Evolutionary conservation across 2,888 invertebrate species (phyloP), one percentile per base, ranked within the genome.

Genomic region (Nymphalis urticae): DNA sequence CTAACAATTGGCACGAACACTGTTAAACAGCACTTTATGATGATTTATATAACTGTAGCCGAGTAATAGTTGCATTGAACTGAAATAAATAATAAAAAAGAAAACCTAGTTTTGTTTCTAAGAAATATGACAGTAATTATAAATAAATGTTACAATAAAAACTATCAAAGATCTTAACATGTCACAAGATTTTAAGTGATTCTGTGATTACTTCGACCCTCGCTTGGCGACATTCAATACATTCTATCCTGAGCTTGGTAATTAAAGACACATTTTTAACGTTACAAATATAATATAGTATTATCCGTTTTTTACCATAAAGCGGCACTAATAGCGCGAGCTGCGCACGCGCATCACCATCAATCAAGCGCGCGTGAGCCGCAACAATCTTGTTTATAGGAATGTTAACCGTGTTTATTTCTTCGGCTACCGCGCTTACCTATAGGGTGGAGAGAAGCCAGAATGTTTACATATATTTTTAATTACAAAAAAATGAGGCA

Each of bases 301-400:
- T 80, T 78, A 81, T 82, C 79, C 77, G 81, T 81, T 84, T 85
- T 83, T 82, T 82, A 78, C 85, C 85, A 82, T 85, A 87, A 85
- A 84, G 79, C 85, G 85, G 83, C 84, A 84, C 87, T 90, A 90
- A 88, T 89, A 86, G 89, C 78, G 75, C 79, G 77, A 80, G 80
- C 78, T 66, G 77, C 79, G 81, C 78, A 82, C 69, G 78, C 82
- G 82, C 86, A 83, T 84, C 83, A 78, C 81, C 86, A 89, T 90
- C 85, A 83, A 87, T 91, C 90, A 82, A 77, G 73, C 75, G 79
- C 69, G 81, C 71, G 74, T 77, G 82, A 80, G 82, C 82, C 81
- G 82, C 83, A 80, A 87, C 89, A 83, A 88, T 87, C 89, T 90
- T 92, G 91, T 92, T 92, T 92, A 91, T 90, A 89, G 84, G 86